Evolutionary conservation across 2,797 vertebrate genomes (phyloP), one percentile per base, ranked within the genome.

Genomic region (Okamejei kenojei): DNA sequence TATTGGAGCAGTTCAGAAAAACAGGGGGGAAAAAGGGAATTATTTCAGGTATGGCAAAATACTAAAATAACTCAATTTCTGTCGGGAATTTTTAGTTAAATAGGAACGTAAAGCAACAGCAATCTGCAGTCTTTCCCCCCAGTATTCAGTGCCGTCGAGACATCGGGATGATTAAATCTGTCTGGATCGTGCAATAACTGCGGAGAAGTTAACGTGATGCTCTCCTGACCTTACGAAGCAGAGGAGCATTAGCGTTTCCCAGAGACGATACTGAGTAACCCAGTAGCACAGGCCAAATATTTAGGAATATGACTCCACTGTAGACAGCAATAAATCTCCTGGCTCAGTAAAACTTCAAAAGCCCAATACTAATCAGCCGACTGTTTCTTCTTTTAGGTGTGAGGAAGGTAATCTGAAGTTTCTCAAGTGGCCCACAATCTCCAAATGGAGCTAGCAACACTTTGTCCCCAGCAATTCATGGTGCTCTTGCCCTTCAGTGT

Each of bases 321-420:
- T 19, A 92, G 90, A 76, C 35, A 15, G 90, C 21, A 76, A 92
- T 92, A 92, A 92, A 92, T 92, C 90, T 92, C 84, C 84, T 32
- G 21, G 32, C 38, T 92, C 26, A 54, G 90, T 54, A 74, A 76
- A 54, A n/a, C 90, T 45, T 73, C 68, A 92, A 76, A 92, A 29
- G 26, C 38, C 65, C 68, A n/a, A 54, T 71, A 74, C 35, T 9
- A 23, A 92, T 54, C 38, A 35, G 26, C 45, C 58, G 26, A 74
- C 35, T 5, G 38, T 54, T 74, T 74, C 35, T 35, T 45, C 68
- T 91, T 45, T 54, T 26, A 23, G 35, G 10, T 26, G 65, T 73
- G 21, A 10, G 23, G 65, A 74, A 73, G 32, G 38, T 91, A 74
- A 65, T 88, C n/a, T 32, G n/a, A 6, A 88, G 65, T 21, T 88